Evolutionary conservation across 1,140 invertebrate genomes (phyloP).

Genomic region (Drusus annulatus): DNA sequence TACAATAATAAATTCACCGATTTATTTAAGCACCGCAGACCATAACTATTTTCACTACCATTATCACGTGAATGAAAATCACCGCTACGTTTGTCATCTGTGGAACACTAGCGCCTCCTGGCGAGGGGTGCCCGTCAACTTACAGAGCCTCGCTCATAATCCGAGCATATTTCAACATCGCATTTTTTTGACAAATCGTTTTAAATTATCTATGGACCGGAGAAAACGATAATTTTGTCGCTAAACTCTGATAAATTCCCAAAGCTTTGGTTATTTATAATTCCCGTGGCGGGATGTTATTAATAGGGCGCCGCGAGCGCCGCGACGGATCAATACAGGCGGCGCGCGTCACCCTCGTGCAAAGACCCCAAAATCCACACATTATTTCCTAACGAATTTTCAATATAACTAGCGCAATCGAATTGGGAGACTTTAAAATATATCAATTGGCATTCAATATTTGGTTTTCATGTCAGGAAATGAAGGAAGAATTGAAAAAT

Average conservation of each 20-base stretch:
- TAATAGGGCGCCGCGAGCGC: constrained; percentile 51
- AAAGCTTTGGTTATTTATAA: constrained; percentile 52
- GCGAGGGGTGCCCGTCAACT: constrained; percentile 2
- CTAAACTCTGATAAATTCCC: neutral
- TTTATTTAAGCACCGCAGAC: neutral
- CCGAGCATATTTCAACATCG: too few relatives aligned
- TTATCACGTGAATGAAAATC: constrained; percentile 46
- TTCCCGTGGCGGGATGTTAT: constrained; percentile 25
- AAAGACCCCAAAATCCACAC: constrained; percentile 21
- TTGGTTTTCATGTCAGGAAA: too few relatives aligned
- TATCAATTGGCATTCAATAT: too few relatives aligned
- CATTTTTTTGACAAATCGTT: neutral
- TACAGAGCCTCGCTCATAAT: neutral
- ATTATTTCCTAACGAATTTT: neutral
- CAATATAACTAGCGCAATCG: too few relatives aligned
- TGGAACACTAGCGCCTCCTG: constrained; percentile 39
- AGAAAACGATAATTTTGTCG: constrained; percentile 22
- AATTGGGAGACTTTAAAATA: too few relatives aligned
- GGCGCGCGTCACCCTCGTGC: constrained; percentile 52
- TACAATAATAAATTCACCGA: neutral
- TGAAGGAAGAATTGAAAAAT: neutral
- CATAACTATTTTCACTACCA: constrained; percentile 31
- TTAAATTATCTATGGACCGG: constrained; percentile 1
- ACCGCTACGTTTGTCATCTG: constrained; percentile 26
- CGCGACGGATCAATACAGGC: constrained; percentile 56